A percentile compares a stretch with the other conserved stretches of the same genome.
phyloP scores from a whole-genome alignment of 2,113 vertebrate species.

The Turdus rufiventris region DNA sequence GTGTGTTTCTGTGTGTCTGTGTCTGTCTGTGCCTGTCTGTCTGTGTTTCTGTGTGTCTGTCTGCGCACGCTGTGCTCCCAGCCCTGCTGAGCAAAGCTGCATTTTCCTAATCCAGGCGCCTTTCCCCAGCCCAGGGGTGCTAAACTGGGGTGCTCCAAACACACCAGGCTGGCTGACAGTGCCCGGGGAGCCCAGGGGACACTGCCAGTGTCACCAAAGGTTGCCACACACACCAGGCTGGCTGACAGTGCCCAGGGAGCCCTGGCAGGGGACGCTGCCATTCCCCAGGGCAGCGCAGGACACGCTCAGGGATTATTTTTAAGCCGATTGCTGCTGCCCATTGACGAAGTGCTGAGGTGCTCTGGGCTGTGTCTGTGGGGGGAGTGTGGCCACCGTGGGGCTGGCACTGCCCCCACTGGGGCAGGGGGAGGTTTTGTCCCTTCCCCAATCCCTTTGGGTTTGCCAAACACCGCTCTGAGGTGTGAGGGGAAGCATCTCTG shows the following conservation, averaged over 20 bases:
- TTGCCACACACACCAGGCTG: neutral
- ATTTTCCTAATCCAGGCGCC: neutral
- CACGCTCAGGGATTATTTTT: neutral
- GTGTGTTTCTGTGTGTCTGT: too few species aligned
- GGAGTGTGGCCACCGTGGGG: neutral
- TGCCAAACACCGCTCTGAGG: rapidly evolving
- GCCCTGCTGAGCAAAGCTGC: neutral
- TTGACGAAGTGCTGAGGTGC: neutral
- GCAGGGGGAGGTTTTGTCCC: too few species aligned
- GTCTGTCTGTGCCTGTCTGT: too few species aligned
- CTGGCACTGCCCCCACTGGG: neutral
- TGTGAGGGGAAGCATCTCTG: neutral
- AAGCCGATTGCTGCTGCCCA: neutral
- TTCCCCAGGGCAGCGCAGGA: neutral
- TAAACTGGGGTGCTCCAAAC: rapidly evolving
- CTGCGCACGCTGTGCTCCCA: rapidly evolving
- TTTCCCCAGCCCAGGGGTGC: neutral
- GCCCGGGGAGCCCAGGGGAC: too few species aligned
- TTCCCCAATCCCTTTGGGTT: neutral
- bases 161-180: too few species aligned
- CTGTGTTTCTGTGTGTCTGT: too few species aligned
- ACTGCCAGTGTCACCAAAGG: neutral
- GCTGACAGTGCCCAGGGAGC: too few species aligned
- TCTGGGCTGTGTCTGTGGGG: neutral
- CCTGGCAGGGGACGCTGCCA: neutral